Conservation (phyloP, 2,888 invertebrate species). For the Fragum fragum region DNA sequence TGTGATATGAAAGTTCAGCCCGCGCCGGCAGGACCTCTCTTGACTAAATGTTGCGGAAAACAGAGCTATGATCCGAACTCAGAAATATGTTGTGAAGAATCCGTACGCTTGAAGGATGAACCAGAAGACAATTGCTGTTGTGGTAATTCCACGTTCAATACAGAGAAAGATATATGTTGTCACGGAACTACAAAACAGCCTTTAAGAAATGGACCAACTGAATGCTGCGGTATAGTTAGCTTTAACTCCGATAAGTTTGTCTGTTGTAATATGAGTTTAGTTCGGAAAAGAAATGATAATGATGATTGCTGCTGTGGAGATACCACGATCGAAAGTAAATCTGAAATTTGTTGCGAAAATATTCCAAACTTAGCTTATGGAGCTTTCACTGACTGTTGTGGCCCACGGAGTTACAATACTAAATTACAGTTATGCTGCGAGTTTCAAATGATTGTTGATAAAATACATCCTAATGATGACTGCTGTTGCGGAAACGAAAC, state of each 20-base stretch:
- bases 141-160: constrained; percentile 57
- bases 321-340: constrained; percentile 40
- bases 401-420: constrained; percentile 43
- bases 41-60: constrained; percentile 55
- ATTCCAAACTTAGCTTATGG: constrained; percentile 37
- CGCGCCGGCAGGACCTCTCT: constrained; percentile 41
- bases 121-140: constrained; percentile 58
- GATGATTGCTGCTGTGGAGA: constrained; percentile 56
- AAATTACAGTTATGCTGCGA: constrained; percentile 45
- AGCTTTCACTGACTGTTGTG: constrained; percentile 46
- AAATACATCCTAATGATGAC: constrained; percentile 41
- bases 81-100: constrained; percentile 54
- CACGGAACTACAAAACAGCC: constrained; percentile 47
- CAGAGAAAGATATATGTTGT: constrained; percentile 51
- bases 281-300: constrained; percentile 34
- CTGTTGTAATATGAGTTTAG: constrained; percentile 33
- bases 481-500: constrained; percentile 57
- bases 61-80: constrained; percentile 42
- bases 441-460: constrained; percentile 45
- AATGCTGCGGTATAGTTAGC: constrained; percentile 46
- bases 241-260: constrained; percentile 37
- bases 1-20: constrained; percentile 52
- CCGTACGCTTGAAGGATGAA: constrained; percentile 37
- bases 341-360: constrained; percentile 50
- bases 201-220: constrained; percentile 42